Base-by-base conservation (phyloP, 2,888 invertebrate genomes). In the Rhabditoides inermis region DNA sequence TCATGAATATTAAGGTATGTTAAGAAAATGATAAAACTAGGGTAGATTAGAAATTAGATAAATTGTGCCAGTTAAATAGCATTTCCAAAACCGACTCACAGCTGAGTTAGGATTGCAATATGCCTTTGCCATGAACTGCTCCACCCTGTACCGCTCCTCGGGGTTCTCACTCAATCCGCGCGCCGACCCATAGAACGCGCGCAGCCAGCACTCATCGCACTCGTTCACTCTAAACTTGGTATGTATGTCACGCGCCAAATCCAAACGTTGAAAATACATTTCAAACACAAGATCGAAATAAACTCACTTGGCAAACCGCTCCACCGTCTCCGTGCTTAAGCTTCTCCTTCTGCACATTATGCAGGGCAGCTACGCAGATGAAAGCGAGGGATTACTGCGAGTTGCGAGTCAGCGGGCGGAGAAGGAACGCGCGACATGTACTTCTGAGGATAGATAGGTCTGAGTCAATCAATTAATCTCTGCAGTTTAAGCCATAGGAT, bases 181-280 rank as follows among this genome's bases (percentile, higher is more conserved):
- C 4, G 55, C 51, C 30, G 52, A 35, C 6, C 56, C 42, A 25
- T 56, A 50, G 7, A 53, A 58, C 35, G 55, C 36, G 3, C 58
- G 49, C 20, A 63, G 50, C 5, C 58, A 46, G 2, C 58, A 57
- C 25, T 63, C 62, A 7, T 53, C 51, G 41, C 55, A 53, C 20
- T 53, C 47, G 18, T 49, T 49, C 18, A 27, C 39, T 0, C 56
- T 58, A 36, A 49, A 53, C 45, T 32, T 2, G 3, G 18, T n/a
- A 2, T 10, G 25, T 39, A n/a, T n/a, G n/a, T n/a, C n/a, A n/a
- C n/a, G n/a, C n/a, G n/a, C 22, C 12, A 37, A 2, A 22, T 26
- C 4, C 30, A 36, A 20, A 18, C 3, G 20, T 15, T 32, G 1
- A 12, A 20, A n/a, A n/a, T n/a, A n/a, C n/a, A n/a, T n/a, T n/a